A percentile compares a stretch with the other conserved stretches of the same genome.
These are phyloP conservation scores for Luffia ferchaultella DNA, from an alignment of 2,888 invertebrate genomes.

Conservation along the genomic window DNA sequence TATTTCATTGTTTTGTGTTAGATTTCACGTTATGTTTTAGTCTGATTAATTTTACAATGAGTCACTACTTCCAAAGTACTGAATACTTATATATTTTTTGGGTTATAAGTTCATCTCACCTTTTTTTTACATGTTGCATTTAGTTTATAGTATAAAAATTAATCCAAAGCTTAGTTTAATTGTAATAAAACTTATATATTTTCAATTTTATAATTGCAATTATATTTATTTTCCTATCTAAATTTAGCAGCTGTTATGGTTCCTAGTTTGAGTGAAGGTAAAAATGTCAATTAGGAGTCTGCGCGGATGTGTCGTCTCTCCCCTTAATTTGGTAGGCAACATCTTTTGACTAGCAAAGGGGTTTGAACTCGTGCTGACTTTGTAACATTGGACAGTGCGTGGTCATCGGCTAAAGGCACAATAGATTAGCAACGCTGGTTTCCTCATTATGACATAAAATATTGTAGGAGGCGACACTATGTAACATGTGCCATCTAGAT, in stretches of 20 bases:
- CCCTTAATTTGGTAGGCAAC: not conserved
- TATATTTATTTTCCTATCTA: constrained; percentile 35
- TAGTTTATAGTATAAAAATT: constrained; percentile 59
- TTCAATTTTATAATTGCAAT: constrained; percentile 20
- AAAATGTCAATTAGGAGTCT: constrained; percentile 66
- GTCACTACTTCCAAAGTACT: constrained; percentile 61
- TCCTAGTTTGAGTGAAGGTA: constrained; percentile 65
- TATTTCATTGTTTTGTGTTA: constrained; percentile 57
- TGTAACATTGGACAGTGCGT: too few relatives aligned
- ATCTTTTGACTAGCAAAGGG: not conserved
- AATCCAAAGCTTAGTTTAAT: constrained; percentile 64
- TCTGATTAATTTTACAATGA: constrained; percentile 44
- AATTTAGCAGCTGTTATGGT: constrained; percentile 67
- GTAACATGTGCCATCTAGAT: constrained; percentile 66
- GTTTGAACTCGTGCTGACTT: not conserved
- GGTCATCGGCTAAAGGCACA: not conserved
- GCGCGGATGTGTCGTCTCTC: constrained; percentile 60
- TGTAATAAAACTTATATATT: constrained; percentile 21
- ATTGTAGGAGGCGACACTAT: constrained; percentile 54
- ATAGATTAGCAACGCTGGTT: not conserved
- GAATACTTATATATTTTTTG: constrained; percentile 47
- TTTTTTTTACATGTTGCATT: constrained; percentile 56
- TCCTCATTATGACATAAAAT: not conserved
- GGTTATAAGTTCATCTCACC: constrained; percentile 32
- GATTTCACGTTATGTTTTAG: constrained; percentile 45